Evolutionary conservation across 2,888 invertebrate genomes (phyloP).

Genomic region (Tachystola acroxantha): DNA sequence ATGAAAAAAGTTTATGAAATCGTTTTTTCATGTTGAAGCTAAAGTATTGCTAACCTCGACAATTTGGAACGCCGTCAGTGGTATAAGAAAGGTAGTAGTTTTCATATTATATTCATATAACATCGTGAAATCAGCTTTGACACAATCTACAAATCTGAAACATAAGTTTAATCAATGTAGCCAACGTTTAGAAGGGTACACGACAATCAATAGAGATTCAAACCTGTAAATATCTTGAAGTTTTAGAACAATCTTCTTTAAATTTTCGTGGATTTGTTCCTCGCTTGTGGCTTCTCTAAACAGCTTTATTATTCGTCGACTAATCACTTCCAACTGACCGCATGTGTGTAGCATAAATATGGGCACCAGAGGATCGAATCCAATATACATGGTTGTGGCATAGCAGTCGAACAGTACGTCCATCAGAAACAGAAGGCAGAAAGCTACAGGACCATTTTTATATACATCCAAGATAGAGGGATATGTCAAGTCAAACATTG

Average conservation of each 20-base stretch:
- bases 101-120: constrained; percentile 56
- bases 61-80: constrained; percentile 48
- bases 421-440: constrained; percentile 23
- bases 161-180: constrained; percentile 11
- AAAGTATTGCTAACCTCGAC: constrained; percentile 44
- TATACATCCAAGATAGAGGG: constrained; percentile 32
- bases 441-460: constrained; percentile 27
- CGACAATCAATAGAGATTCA: too few species aligned
- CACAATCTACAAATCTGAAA: constrained; percentile 36
- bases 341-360: constrained; percentile 53
- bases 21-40: too few species aligned
- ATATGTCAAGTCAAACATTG: constrained; percentile 44
- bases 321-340: constrained; percentile 49
- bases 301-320: constrained; percentile 31
- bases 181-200: neutral
- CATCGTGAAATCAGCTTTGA: constrained; percentile 32
- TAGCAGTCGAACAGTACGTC: constrained; percentile 32
- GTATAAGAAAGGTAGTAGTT: constrained; percentile 44
- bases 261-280: constrained; percentile 27
- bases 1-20: neutral
- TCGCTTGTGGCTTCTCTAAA: constrained; percentile 23
- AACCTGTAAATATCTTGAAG: constrained; percentile 45
- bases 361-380: constrained; percentile 57
- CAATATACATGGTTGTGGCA: constrained; percentile 36
- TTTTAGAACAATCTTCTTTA: constrained; percentile 40